These are phyloP conservation scores for Okamejei kenojei DNA, from an alignment of 2,797 vertebrate genomes.

Conservation along the genomic window DNA sequence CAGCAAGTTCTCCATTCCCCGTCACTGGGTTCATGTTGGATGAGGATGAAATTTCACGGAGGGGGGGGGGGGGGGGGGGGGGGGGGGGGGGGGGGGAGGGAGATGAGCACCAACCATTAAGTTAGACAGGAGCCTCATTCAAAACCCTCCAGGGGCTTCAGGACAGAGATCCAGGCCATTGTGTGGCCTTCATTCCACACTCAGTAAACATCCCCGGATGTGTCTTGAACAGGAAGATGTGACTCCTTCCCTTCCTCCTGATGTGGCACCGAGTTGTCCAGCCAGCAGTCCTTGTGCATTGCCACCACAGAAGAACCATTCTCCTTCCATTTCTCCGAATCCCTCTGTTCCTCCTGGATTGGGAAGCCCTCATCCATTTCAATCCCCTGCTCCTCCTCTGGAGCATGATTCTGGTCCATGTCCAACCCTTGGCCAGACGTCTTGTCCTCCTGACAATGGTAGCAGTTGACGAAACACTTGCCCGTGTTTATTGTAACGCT, in stretches of 20 bases:
- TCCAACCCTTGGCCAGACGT: no score
- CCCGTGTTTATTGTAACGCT: constrained; percentile 22
- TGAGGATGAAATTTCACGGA: neutral
- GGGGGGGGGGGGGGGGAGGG: no score
- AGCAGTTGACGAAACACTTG: constrained; percentile 20
- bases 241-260: neutral
- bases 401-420: neutral
- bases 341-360: constrained; percentile 22
- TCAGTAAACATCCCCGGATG: neutral
- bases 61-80: no score
- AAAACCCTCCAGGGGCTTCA: neutral
- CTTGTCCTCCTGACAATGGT: neutral
- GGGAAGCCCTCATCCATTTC: constrained; percentile 14
- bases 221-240: constrained; percentile 1
- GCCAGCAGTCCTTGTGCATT: neutral
- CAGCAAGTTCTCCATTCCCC: neutral
- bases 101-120: neutral
- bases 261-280: neutral
- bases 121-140: neutral
- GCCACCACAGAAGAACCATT: neutral
- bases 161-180: neutral
- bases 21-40: neutral
- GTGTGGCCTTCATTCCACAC: neutral
- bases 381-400: neutral
- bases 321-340: neutral